phyloP scores from a whole-genome alignment of 2,888 invertebrate species.

The Cosmorhoe ocellata region DNA sequence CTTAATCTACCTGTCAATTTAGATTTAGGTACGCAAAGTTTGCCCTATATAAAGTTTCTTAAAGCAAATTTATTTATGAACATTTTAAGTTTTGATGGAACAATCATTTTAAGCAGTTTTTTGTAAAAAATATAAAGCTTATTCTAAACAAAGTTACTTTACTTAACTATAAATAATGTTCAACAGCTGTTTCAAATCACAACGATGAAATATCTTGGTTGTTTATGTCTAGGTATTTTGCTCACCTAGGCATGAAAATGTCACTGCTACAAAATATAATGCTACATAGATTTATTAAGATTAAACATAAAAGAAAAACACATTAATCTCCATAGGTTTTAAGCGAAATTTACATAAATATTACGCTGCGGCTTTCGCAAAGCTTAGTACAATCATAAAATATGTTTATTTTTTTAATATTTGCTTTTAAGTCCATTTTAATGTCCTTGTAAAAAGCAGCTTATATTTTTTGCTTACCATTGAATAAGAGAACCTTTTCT shows the following conservation, averaged over 20 bases:
- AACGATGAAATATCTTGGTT: neutral
- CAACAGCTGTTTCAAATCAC: too few species aligned
- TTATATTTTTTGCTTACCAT: neutral
- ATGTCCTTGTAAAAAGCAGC: neutral
- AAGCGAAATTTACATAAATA: constrained; percentile 19
- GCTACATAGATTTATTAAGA: constrained; percentile 25
- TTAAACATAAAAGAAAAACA: constrained; percentile 12
- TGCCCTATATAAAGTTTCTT: too few species aligned
- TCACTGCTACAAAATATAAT: neutral
- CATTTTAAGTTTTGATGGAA: too few species aligned
- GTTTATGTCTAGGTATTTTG: neutral
- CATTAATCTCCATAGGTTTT: constrained; percentile 23
- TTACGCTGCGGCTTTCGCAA: constrained; percentile 5
- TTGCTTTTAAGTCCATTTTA: constrained; percentile 1
- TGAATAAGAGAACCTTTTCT: neutral
- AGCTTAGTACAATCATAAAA: constrained; percentile 12
- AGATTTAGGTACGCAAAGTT: too few species aligned
- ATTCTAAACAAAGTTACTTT: too few species aligned
- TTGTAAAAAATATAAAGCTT: too few species aligned
- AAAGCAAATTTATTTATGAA: too few species aligned
- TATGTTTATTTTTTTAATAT: constrained; percentile 3
- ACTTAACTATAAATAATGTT: too few species aligned
- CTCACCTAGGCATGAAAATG: neutral
- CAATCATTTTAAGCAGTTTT: too few species aligned
- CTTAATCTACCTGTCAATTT: too few species aligned